phyloP scores from a whole-genome alignment of 2,797 vertebrate genomes.

The Sebastiscus tertius region DNA sequence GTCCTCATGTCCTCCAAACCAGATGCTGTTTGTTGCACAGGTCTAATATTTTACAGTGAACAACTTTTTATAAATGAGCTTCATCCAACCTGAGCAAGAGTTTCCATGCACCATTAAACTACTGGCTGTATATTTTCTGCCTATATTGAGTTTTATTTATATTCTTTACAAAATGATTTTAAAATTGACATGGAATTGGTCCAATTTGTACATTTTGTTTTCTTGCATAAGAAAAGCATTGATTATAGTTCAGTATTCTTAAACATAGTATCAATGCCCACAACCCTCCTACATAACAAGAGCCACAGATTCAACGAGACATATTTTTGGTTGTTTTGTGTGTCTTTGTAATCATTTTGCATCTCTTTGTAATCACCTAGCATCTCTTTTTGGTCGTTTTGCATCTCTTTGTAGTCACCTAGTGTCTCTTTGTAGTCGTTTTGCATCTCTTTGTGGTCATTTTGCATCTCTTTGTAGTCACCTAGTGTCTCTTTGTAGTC shows the following conservation, averaged over 20 bases:
- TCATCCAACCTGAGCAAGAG: background rate
- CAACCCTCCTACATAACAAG: too few species aligned
- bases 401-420: background rate
- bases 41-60: background rate
- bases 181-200: too few species aligned
- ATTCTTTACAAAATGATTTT: background rate
- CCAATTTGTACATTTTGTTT: background rate
- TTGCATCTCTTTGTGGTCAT: too few species aligned
- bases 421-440: too few species aligned
- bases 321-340: too few species aligned
- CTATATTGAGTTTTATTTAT: background rate
- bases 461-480: too few species aligned
- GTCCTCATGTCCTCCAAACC: background rate
- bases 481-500: accelerated
- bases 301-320: too few species aligned
- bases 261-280: too few species aligned
- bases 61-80: background rate
- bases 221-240: background rate
- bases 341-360: accelerated
- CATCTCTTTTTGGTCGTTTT: background rate
- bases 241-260: background rate
- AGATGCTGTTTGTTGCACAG: background rate
- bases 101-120: background rate
- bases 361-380: too few species aligned
- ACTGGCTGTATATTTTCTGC: background rate